phyloP scores from a whole-genome alignment of 1,140 invertebrate species.

The Drosophila insularis region DNA sequence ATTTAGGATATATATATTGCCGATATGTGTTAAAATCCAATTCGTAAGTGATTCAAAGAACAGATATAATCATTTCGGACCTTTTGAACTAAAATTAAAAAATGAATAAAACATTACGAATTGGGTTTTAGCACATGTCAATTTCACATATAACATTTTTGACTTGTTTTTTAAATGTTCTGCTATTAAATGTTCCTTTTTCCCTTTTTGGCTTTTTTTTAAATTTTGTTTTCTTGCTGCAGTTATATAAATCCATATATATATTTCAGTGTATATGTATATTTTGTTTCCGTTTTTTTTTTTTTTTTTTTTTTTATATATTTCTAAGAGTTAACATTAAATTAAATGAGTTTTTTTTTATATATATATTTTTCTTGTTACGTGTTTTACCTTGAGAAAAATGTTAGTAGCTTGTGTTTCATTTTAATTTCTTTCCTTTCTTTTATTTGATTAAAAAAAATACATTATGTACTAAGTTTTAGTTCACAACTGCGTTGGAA shows the following conservation, averaged over 20 bases:
- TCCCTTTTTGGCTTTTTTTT: constrained; percentile 5
- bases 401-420: constrained; percentile 64
- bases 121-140: neutral
- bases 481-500: constrained; percentile 79
- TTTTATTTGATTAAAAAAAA: constrained; percentile 62
- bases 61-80: neutral
- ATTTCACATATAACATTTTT: neutral
- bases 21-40: neutral
- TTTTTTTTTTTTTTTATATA: constrained; percentile 17
- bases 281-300: constrained; percentile 24
- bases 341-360: constrained; percentile 61
- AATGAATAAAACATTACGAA: neutral
- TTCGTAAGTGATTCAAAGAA: constrained; percentile 6
- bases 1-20: neutral
- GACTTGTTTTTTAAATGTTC: constrained; percentile 17
- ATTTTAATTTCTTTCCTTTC: constrained; percentile 30
- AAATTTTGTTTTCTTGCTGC: constrained; percentile 26
- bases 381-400: constrained; percentile 72
- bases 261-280: constrained; percentile 37
- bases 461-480: constrained; percentile 78
- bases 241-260: constrained; percentile 49
- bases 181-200: constrained; percentile 13
- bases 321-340: constrained; percentile 73
- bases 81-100: neutral
- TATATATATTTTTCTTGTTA: constrained; percentile 63